A percentile compares a stretch with the other conserved stretches of the same genome.
Conservation (phyloP, 2,888 invertebrate genomes). For the Trisateles emortualis region DNA sequence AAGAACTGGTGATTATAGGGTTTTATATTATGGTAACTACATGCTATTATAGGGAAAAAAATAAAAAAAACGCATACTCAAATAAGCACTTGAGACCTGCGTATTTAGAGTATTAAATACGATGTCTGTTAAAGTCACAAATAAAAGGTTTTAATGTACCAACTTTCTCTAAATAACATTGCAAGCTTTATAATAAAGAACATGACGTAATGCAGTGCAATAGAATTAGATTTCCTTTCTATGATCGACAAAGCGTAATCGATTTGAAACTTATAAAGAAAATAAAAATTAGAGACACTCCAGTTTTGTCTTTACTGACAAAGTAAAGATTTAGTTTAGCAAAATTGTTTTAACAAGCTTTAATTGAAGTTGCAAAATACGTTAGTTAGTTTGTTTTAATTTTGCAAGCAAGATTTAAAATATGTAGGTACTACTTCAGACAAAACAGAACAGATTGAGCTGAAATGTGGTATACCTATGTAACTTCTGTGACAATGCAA, state of each 20-base stretch:
- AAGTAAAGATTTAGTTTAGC: not conserved
- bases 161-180: slow-evolving; percentile 39
- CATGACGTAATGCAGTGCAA: slow-evolving; percentile 43
- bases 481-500: too few species aligned
- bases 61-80: too few species aligned
- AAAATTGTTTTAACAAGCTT: too few species aligned
- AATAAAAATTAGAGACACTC: not conserved
- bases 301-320: not conserved
- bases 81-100: not conserved
- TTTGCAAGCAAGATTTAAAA: too few species aligned
- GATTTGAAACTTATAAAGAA: slow-evolving; percentile 9
- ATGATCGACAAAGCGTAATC: slow-evolving; percentile 36
- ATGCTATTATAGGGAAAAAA: too few species aligned
- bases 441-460: too few species aligned
- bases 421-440: too few species aligned
- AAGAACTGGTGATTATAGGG: too few species aligned
- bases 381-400: too few species aligned
- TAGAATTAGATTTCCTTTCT: slow-evolving; percentile 46
- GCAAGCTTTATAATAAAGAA: slow-evolving; percentile 28
- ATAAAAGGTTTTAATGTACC: slow-evolving; percentile 23
- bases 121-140: slow-evolving; percentile 3
- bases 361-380: too few species aligned
- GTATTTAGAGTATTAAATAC: slow-evolving; percentile 1
- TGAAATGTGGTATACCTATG: too few species aligned
- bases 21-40: too few species aligned